Conservation (phyloP, 2,113 vertebrate genomes). For the Seriola quinqueradiata region DNA sequence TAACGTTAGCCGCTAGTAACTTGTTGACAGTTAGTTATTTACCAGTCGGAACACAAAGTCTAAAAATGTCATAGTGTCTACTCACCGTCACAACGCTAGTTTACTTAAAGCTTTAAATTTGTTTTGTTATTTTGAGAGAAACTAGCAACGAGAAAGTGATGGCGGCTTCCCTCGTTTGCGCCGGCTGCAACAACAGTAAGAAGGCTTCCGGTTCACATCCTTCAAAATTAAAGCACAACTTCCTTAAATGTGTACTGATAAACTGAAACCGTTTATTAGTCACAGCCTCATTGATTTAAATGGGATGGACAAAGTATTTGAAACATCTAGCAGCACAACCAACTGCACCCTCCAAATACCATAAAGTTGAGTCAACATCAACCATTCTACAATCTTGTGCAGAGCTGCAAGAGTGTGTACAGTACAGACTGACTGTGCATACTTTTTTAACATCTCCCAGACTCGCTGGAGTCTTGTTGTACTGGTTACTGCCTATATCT, state of each 20-base stretch:
- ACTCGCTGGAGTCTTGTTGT: neutral
- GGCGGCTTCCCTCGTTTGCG: neutral
- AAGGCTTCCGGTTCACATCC: neutral
- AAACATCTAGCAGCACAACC: neutral
- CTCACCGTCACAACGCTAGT: neutral
- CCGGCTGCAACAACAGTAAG: neutral
- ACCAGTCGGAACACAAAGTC: neutral
- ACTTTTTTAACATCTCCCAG: neutral
- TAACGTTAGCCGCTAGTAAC: neutral
- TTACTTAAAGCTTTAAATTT: rapidly evolving
- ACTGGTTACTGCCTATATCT: neutral
- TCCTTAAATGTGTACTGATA: neutral
- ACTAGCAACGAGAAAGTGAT: neutral
- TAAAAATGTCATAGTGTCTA: neutral
- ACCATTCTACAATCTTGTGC: neutral
- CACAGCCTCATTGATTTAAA: neutral
- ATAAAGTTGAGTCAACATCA: neutral
- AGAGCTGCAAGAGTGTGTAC: neutral
- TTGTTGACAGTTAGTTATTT: neutral
- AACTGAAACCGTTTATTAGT: neutral
- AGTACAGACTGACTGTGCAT: neutral
- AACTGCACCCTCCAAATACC: neutral
- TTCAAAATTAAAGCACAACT: constrained; percentile 43
- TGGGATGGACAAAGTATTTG: neutral
- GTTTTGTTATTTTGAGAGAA: neutral